A percentile compares a stretch with the other conserved stretches of the same genome.
These are phyloP conservation scores for Amia ocellicauda DNA, from an alignment of 2,113 vertebrate genomes.

Conservation along the genomic window DNA sequence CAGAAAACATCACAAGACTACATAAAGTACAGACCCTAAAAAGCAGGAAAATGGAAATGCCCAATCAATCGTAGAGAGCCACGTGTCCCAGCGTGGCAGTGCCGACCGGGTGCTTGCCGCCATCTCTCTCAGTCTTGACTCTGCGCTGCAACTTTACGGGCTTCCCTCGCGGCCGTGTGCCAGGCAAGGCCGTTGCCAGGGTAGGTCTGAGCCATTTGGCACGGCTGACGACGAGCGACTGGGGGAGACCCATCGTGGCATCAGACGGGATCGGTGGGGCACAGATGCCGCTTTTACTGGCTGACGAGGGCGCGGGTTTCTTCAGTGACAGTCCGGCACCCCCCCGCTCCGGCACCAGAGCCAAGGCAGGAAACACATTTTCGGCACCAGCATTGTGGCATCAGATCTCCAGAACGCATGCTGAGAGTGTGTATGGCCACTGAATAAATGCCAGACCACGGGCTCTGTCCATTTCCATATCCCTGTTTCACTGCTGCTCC, in stretches of 20 bases:
- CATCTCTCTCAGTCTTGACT: too few species aligned
- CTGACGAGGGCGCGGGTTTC: neutral
- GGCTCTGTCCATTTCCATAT: too few species aligned
- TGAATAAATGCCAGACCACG: too few species aligned
- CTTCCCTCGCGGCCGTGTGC: neutral
- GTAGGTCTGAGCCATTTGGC: neutral
- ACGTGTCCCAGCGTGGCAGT: too few species aligned
- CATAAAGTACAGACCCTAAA: too few species aligned
- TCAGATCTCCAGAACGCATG: too few species aligned
- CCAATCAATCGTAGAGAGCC: too few species aligned
- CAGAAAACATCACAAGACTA: too few species aligned
- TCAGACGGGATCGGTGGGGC: constrained; percentile 10
- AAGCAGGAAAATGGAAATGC: too few species aligned
- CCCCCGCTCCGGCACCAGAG: neutral
- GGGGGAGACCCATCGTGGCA: constrained; percentile 2
- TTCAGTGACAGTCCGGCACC: neutral
- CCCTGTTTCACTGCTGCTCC: too few species aligned
- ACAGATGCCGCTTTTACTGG: neutral
- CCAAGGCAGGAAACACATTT: neutral
- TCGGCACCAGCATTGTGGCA: neutral
- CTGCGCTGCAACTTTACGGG: neutral
- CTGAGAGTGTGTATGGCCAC: too few species aligned
- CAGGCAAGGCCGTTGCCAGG: constrained; percentile 6
- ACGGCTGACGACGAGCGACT: neutral
- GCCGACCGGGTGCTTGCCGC: too few species aligned